These are phyloP conservation scores for Drosophila bipectinata DNA, from an alignment of 1,140 invertebrate species.

Conservation along the genomic window DNA sequence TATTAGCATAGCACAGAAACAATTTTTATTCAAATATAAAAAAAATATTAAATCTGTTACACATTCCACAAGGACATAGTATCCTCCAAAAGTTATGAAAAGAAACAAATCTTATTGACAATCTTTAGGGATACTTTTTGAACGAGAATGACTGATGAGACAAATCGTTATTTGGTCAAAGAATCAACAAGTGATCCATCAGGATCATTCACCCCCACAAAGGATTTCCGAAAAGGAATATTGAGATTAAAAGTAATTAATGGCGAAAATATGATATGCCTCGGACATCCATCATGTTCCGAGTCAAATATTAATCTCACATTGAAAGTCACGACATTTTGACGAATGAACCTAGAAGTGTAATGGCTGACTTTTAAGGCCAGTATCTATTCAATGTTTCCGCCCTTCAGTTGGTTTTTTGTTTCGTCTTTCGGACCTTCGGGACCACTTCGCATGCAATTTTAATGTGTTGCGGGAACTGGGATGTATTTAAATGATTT, in stretches of 20 bases:
- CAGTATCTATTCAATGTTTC: slow-evolving; percentile 4
- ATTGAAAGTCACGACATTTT: slow-evolving; percentile 19
- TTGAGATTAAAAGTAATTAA: slow-evolving; percentile 58
- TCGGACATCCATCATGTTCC: slow-evolving; percentile 57
- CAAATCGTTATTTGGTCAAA: slow-evolving; percentile 28
- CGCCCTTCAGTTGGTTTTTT: neutral
- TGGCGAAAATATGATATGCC: slow-evolving; percentile 5
- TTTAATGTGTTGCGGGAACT: slow-evolving; percentile 53
- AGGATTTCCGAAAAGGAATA: slow-evolving; percentile 2
- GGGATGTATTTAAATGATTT: slow-evolving; percentile 70
- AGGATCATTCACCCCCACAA: slow-evolving; percentile 29
- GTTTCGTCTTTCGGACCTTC: slow-evolving; percentile 10
- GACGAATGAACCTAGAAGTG: slow-evolving; percentile 33
- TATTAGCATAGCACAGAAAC: slow-evolving; percentile 9
- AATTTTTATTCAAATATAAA: neutral
- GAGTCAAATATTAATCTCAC: slow-evolving; percentile 24
- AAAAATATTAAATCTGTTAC: neutral
- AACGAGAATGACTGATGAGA: neutral
- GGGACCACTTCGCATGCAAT: slow-evolving; percentile 37
- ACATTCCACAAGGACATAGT: neutral
- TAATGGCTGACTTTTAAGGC: slow-evolving; percentile 8
- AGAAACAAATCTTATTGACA: neutral
- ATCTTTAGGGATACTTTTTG: neutral
- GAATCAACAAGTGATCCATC: slow-evolving; percentile 69
- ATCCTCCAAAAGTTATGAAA: neutral